These are phyloP conservation scores for Corella eumyota DNA, from an alignment of 23 tunicate species.

Conservation along the genomic window DNA sequence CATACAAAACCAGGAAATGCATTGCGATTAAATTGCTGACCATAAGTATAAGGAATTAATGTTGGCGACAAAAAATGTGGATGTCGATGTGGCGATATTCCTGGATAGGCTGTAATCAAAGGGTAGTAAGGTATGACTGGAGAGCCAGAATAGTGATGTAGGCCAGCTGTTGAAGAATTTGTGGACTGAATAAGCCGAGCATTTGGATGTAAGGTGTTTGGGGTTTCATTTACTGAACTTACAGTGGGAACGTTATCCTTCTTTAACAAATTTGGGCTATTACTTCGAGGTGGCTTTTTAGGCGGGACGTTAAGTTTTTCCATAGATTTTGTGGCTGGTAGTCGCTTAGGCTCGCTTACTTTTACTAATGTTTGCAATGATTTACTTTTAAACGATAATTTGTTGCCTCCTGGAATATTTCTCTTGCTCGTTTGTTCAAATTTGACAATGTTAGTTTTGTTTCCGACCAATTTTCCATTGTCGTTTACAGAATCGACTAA, in stretches of 20 bases:
- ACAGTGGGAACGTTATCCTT: not conserved
- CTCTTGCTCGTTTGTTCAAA: too few species aligned
- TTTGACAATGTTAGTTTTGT: too few species aligned
- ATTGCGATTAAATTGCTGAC: slow-evolving; percentile 8
- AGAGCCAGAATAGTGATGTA: not conserved
- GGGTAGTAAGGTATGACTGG: slow-evolving; percentile 20
- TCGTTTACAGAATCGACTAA: slow-evolving; percentile 3
- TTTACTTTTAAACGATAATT: too few species aligned
- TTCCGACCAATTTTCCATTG: too few species aligned
- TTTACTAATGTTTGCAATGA: too few species aligned
- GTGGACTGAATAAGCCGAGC: too few species aligned
- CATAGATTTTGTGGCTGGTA: not conserved
- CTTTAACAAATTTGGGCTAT: slow-evolving; percentile 15
- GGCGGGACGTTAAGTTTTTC: slow-evolving; percentile 27
- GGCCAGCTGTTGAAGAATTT: not conserved
- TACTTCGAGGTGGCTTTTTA: slow-evolving; percentile 42
- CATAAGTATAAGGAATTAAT: slow-evolving; percentile 9
- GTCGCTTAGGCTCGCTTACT: too few species aligned
- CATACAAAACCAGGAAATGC: slow-evolving; percentile 4
- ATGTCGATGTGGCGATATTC: slow-evolving; percentile 18
- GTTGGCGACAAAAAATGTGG: slow-evolving; percentile 22
- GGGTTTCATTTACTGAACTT: not conserved
- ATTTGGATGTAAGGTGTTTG: too few species aligned
- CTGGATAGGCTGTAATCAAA: slow-evolving; percentile 11
- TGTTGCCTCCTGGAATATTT: too few species aligned